Evolutionary conservation across 2,888 invertebrate species (phyloP), one percentile per base, ranked within the genome.

Genomic region (Agrochola macilenta): DNA sequence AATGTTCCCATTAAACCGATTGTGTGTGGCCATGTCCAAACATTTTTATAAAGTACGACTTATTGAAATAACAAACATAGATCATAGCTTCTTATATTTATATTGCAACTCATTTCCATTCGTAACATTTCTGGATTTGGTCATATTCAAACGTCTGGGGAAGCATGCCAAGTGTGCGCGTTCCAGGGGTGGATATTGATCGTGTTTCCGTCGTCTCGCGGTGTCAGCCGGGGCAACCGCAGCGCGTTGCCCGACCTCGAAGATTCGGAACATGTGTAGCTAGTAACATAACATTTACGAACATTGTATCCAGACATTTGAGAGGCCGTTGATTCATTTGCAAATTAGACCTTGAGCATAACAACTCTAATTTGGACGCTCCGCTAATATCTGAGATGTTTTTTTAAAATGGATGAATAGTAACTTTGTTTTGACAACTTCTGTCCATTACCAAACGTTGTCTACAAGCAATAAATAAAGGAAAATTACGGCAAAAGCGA

Each of bases 261-360:
- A 52, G n/a, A 39, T 49, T 39, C 20, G 30, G 46, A 60, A 60
- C 70, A 52, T 52, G 57, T 68, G 64, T 69, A 70, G 39, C 60
- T 75, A 43, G 49, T 49, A 64, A 66, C 65, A 73, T 26, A 54
- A 81, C n/a, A 30, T 72, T 23, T 26, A 72, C 68, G 23, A 85
- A 76, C 61, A 63, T 74, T 66, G 49, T 65, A 65, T 63, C 23
- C 26, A 65, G 43, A 39, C 63, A 63, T 68, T 52, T 26, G 14
- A 75, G 63, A 74, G 69, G 60, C 78, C 65, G 60, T 81, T 74
- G 64, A 83, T 77, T 83, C 71, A 81, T 86, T 86, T 75, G 65
- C 71, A 71, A 83, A 81, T 76, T 76, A 76, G 77, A 78, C 88
- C 88, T 86, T 88, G 78, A 72, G 69, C 77, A 58, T 79, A 83